Percentiles rank a stretch among this genome's conserved stretches.
These are phyloP conservation scores for Chalcis sispes DNA, from an alignment of 2,888 invertebrate species.

Conservation along the genomic window DNA sequence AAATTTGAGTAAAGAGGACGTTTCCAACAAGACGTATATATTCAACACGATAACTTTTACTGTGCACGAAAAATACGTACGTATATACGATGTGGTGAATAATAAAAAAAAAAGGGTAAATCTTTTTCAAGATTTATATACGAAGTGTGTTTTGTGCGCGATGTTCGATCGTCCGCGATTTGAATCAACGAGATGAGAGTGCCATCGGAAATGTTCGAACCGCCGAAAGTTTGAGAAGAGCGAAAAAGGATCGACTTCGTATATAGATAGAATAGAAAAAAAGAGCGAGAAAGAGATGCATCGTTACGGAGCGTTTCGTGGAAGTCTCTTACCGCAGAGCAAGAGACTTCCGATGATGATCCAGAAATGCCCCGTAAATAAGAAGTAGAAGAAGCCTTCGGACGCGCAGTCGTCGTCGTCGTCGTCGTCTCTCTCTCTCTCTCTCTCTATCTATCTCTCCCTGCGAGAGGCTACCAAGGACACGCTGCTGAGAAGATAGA, in stretches of 20 bases:
- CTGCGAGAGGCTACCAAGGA: not conserved
- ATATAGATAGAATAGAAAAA: too few relatives aligned
- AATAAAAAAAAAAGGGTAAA: too few relatives aligned
- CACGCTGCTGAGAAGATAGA: not conserved
- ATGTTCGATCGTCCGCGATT: not conserved
- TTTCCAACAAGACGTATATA: too few relatives aligned
- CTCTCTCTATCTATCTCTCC: too few relatives aligned
- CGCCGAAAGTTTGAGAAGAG: not conserved
- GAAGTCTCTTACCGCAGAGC: conserved; percentile 31
- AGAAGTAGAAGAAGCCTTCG: conserved; percentile 3
- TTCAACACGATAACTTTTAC: too few relatives aligned
- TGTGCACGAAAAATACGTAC: too few relatives aligned
- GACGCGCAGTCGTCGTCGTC: not conserved
- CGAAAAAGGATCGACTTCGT: too few relatives aligned
- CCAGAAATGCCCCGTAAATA: conserved; percentile 11
- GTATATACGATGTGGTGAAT: too few relatives aligned
- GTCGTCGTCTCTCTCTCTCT: too few relatives aligned
- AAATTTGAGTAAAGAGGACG: too few relatives aligned
- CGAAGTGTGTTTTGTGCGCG: not conserved
- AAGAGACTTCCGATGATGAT: conserved; percentile 43
- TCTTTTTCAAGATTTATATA: too few relatives aligned
- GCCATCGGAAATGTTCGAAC: conserved; percentile 5
- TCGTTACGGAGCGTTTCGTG: not conserved
- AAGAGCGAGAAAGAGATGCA: not conserved
- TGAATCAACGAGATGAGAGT: conserved; percentile 18